These are phyloP conservation scores for Taurulus bubalis DNA, from an alignment of 2,113 vertebrate genomes.

Conservation along the genomic window DNA sequence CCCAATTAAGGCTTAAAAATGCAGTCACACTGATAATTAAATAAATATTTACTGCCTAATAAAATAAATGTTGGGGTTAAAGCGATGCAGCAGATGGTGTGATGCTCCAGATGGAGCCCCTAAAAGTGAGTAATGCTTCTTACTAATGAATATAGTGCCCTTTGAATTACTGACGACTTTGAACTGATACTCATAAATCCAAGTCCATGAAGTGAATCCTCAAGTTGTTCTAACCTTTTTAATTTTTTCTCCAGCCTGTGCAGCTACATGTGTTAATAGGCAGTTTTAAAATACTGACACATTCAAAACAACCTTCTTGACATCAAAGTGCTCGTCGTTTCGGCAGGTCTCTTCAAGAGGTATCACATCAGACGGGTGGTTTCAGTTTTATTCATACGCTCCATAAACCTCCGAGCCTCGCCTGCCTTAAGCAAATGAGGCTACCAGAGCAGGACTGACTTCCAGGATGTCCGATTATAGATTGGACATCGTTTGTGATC, in stretches of 20 bases:
- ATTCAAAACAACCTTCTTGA: conserved; percentile 70
- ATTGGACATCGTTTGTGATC: conserved; percentile 51
- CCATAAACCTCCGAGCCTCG: conserved; percentile 50
- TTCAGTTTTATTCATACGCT: conserved; percentile 50
- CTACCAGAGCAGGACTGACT: conserved; percentile 46
- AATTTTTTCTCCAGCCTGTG: not conserved
- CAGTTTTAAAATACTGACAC: conserved; percentile 66
- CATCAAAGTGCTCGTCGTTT: conserved; percentile 72
- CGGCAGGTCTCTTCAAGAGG: conserved; percentile 59
- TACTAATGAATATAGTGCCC: conserved; percentile 40
- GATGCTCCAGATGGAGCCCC: conserved; percentile 41
- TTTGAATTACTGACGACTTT: conserved; percentile 46
- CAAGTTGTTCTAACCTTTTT: conserved; percentile 25
- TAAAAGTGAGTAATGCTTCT: conserved; percentile 21
- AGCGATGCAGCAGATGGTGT: conserved; percentile 41
- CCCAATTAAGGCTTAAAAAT: conserved; percentile 56
- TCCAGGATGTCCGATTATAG: conserved; percentile 44
- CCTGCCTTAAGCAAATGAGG: conserved; percentile 56
- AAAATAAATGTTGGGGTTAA: conserved; percentile 46
- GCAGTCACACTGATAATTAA: conserved; percentile 38
- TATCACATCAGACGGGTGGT: conserved; percentile 67
- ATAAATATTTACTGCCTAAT: conserved; percentile 60
- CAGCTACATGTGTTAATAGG: conserved; percentile 49
- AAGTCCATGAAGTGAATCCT: conserved; percentile 25
- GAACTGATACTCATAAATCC: conserved; percentile 51